These are phyloP conservation scores for Melanerpes formicivorus DNA, from an alignment of 2,113 vertebrate genomes.

Conservation along the genomic window DNA sequence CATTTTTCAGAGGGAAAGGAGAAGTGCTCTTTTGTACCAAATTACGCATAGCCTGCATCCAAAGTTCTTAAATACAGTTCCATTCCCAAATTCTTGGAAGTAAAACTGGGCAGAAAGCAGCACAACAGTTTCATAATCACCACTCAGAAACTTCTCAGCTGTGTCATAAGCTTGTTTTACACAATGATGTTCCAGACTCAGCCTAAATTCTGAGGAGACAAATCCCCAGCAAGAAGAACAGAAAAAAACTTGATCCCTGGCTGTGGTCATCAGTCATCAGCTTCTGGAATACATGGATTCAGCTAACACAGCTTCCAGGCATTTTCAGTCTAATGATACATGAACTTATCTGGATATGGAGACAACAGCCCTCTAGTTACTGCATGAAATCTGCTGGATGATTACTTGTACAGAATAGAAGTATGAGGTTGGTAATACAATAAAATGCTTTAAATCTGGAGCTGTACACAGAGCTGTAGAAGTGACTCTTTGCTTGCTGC, in stretches of 20 bases:
- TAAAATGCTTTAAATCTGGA: not conserved
- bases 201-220: not conserved
- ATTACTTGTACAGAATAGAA: not conserved
- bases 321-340: not conserved
- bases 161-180: not conserved
- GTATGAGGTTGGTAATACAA: not conserved
- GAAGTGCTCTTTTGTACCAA: not conserved
- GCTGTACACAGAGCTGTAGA: not conserved
- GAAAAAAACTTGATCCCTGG: not conserved
- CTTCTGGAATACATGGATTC: not conserved
- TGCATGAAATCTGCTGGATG: not conserved
- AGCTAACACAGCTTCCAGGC: not conserved
- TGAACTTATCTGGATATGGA: not conserved
- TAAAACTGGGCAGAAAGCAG: not conserved
- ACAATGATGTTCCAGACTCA: not conserved
- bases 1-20: not conserved
- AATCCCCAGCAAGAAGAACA: not conserved
- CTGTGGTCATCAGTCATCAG: not conserved
- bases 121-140: not conserved
- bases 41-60: not conserved
- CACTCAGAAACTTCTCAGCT: not conserved
- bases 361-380: not conserved
- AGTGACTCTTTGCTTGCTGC: not conserved
- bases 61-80: conserved; percentile 6
- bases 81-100: not conserved